Evolutionary conservation across 53 echinoderm and acorn worm species (phyloP), one percentile per base, ranked within the genome.

Genomic region (Arbacia lixula): DNA sequence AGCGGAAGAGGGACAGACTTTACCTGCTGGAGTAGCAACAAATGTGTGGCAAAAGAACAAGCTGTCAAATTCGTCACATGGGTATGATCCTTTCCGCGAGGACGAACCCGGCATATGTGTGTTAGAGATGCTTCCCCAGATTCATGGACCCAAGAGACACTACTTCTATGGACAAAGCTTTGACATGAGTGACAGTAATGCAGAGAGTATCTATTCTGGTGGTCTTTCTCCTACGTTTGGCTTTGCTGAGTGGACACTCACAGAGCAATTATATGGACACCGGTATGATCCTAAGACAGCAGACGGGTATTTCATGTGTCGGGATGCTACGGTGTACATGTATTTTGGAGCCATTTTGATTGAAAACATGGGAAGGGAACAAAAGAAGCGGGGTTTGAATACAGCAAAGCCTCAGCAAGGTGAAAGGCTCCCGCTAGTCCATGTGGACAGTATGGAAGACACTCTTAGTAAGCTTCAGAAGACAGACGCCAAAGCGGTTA

Each of bases 381-480:
- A 33, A 30, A 74, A 53, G 32, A 74, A 52, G 19, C 52, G 51
- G 72, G 52, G 51, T 14, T 74, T 53, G 12, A 29, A 51, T 50
- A 10, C 16, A 14, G 26, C 78, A 11, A 77, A 74, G 53, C 53
- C 33, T 50, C 74, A 58, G 5, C 53, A 34, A 55, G 3, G 16
- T n/a, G 28, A 29, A 5, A 21, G 28, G 24, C 36, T 22, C 28
- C 26, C 36, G 32, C 37, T 29, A 21, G 35, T 74, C 53, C 37
- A 29, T 57, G 78, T 77, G 22, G 78, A 77, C 35, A 77, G 78
- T 40, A 77, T 77, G 38, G 78, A 77, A 31, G 78, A 77, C 40
- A 77, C 78, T 39, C 19, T 77, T 36, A 53, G 58, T 34, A 77
- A 77, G 20, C 58, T 77, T 5, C 56, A 77, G 26, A 57, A 56